Base-by-base conservation (phyloP, 2,797 vertebrate genomes). In the Manis javanica region DNA sequence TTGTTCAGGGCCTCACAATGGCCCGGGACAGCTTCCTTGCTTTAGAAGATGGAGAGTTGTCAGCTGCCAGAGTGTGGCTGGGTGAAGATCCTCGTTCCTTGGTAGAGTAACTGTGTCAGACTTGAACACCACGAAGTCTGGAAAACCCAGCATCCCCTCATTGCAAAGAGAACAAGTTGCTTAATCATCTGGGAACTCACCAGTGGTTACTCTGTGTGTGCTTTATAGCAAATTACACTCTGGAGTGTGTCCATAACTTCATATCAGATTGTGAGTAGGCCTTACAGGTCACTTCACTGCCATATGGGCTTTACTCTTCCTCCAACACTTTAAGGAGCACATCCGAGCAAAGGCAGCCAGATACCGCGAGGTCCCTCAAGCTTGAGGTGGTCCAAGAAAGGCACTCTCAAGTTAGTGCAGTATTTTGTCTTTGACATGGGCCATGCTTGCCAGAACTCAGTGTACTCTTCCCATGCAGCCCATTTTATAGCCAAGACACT, bases 1-100 rank as follows among this genome's bases (percentile, higher is more conserved):
- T 96, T 72, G 37, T 97, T 92, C 21, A 61, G 93, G 64, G 1
- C 8, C 31, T 46, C 90, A 92, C 61, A 5, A 0, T 82, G 92
- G 89, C 96, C 93, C 94, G 78, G 94, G 94, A 84, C 68, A 91
- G 97, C 92, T 92, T 75, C 61, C 91, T 96, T 97, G 83, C 49
- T 93, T 96, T 95, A 77, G 83, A 92, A 97, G 93, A 74, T 79
- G 82, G 15, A 64, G n/a, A 92, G 34, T 16, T 55, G 16, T 61
- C 78, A 87, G 12, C 64, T 87, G 16, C 64, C n/a, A 85, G 37
- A 49, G 8, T 39, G 14, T 49, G 29, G 16, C 37, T 72, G 31
- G 42, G 37, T 81, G 51, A 69, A 87, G 53, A 61, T 24, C 26
- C 24, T 24, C 24, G 12, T 51, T 18, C 66, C 49, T 88, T 61